Evolutionary conservation across 2,888 invertebrate species (phyloP).

Genomic region (Acrobasis repandana): DNA sequence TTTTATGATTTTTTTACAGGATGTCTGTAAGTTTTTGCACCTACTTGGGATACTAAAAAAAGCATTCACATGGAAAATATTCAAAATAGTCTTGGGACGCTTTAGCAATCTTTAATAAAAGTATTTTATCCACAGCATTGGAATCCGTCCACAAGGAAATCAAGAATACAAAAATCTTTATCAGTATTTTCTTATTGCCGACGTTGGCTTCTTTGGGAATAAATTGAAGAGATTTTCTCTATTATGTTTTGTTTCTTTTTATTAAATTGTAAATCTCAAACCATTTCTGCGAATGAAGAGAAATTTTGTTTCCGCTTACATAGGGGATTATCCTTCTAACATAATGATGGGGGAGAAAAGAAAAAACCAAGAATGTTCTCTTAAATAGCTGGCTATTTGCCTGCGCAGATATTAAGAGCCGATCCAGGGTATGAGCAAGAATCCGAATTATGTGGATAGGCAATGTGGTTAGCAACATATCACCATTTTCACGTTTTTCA

Average conservation of each 20-base stretch:
- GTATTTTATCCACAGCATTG: slow-evolving; percentile 13
- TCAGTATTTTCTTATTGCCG: slow-evolving; percentile 4
- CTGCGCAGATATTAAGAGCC: too few species aligned
- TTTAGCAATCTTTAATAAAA: neutral
- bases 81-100: neutral
- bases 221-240: slow-evolving; percentile 10
- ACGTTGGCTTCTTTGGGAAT: slow-evolving; percentile 21
- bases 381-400: too few species aligned
- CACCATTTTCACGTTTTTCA: too few species aligned
- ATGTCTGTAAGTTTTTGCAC: neutral
- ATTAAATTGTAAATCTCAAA: too few species aligned
- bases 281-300: too few species aligned
- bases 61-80: neutral
- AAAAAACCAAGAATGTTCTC: too few species aligned
- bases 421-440: too few species aligned
- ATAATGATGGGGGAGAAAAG: too few species aligned
- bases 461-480: too few species aligned
- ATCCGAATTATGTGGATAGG: too few species aligned
- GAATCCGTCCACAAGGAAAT: slow-evolving; percentile 25
- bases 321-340: too few species aligned
- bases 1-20: neutral
- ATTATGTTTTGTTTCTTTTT: neutral
- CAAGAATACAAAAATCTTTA: slow-evolving; percentile 18
- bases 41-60: neutral
- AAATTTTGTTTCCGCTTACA: too few species aligned